Evolutionary conservation across 2,888 invertebrate species (phyloP).

Genomic region (Caenorhabditis sp.): DNA sequence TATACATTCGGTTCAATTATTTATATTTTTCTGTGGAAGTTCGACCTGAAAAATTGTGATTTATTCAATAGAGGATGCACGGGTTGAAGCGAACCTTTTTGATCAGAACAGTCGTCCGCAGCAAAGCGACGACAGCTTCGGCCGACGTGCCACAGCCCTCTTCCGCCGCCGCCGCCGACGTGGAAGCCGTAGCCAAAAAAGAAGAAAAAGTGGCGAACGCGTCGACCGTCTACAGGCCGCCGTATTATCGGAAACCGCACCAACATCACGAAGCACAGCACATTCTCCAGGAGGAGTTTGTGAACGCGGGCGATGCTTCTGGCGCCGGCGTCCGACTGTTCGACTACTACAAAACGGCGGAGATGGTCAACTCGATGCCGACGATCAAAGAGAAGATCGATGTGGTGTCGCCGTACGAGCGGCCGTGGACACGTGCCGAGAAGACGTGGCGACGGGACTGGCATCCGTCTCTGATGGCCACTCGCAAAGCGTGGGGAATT

Average conservation of each 20-base stretch:
- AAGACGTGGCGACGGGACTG: slow-evolving; percentile 74
- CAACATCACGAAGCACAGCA: slow-evolving; percentile 62
- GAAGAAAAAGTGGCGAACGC: slow-evolving; percentile 39
- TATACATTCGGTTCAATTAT: not conserved
- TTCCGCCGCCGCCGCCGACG: not conserved
- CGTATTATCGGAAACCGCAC: slow-evolving; percentile 64
- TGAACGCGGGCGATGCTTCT: slow-evolving; percentile 66
- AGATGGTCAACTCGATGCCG: slow-evolving; percentile 69
- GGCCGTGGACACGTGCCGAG: slow-evolving; percentile 73
- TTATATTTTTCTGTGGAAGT: not conserved
- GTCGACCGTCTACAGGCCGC: slow-evolving; percentile 62
- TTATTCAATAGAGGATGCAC: slow-evolving; percentile 15
- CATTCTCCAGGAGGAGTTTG: slow-evolving; percentile 70
- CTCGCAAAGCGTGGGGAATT: slow-evolving; percentile 75
- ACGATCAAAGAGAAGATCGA: slow-evolving; percentile 74
- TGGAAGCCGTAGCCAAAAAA: not conserved
- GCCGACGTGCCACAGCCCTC: slow-evolving; percentile 25
- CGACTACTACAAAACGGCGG: slow-evolving; percentile 77
- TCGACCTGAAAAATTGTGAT: not conserved
- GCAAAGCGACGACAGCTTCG: slow-evolving; percentile 22
- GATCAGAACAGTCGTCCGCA: slow-evolving; percentile 28
- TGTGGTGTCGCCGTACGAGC: slow-evolving; percentile 76
- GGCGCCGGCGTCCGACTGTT: slow-evolving; percentile 72
- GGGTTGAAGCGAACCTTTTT: slow-evolving; percentile 36
- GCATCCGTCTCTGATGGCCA: slow-evolving; percentile 69